phyloP scores from a whole-genome alignment of 2,113 vertebrate species.

The Lasiurus cinereus region DNA sequence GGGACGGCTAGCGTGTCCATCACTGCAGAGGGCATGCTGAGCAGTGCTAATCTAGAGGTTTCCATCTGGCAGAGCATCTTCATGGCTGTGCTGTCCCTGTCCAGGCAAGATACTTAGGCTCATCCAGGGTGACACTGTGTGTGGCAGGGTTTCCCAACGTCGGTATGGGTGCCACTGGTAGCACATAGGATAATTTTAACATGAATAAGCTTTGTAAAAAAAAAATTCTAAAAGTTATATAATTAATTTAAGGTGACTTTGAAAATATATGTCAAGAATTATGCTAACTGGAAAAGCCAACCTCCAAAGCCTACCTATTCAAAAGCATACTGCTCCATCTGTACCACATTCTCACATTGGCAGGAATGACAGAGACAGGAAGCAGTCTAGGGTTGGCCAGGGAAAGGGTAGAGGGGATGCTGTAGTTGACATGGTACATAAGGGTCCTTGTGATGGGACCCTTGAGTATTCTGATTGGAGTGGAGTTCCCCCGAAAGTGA shows the following conservation, averaged over 20 bases:
- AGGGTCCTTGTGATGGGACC: rapidly evolving
- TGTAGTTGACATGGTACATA: rapidly evolving
- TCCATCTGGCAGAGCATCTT: background rate
- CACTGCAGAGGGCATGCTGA: rapidly evolving
- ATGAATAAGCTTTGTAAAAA: background rate
- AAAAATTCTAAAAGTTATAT: background rate
- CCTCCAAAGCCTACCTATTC: background rate
- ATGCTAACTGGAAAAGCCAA: background rate
- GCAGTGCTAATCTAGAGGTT: background rate
- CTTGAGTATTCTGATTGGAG: rapidly evolving
- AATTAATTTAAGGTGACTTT: background rate
- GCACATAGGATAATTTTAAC: background rate
- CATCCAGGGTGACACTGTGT: rapidly evolving
- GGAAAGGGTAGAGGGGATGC: too few relatives aligned
- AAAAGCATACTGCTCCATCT: background rate
- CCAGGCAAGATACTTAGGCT: too few relatives aligned
- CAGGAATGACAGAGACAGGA: background rate
- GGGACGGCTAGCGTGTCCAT: background rate
- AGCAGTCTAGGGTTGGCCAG: background rate
- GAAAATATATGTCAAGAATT: background rate
- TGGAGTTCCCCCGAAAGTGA: rapidly evolving
- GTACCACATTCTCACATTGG: background rate
- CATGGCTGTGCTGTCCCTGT: too few relatives aligned
- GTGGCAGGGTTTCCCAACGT: too few relatives aligned
- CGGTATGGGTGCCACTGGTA: rapidly evolving